Base-by-base conservation (phyloP, 2,888 invertebrate genomes). In the Baronia brevicornis region DNA sequence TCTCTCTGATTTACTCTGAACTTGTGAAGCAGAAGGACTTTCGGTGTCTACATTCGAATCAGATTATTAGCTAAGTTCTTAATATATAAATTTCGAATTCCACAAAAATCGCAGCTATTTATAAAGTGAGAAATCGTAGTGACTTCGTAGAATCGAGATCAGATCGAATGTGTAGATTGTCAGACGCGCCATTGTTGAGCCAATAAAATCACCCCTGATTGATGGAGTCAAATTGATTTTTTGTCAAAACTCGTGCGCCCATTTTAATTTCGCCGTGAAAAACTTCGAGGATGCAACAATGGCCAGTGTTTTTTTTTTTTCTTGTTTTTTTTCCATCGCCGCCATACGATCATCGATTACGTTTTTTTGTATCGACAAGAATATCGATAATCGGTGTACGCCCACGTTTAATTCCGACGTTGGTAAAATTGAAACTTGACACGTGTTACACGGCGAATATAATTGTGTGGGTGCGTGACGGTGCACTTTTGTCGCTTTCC, bases 331-430 rank as follows among this genome's bases (percentile, higher is more conserved):
- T 70, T 72, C 66, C 61, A 53, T 52, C 54, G 63, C 59, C 68
- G 29, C 62, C 60, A 60, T 65, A 60, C 77, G 79, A 73, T 82
- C 82, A 82, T 84, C 80, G 84, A 82, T 84, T 84, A 80, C 67
- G 79, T 82, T 80, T 82, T 80, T n/a, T n/a, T n/a, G n/a, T 80
- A 78, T 79, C 74, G 54, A 57, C 52, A 60, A 73, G 77, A 80
- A 82, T 80, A 82, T 80, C 80, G 73, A 80, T 79, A 79, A 78
- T 80, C 79, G 65, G 78, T 78, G 72, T 73, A 84, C 84, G 82
- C 84, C 84, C 84, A 79, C 80, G 61, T 80, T 82, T 84, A 79
- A 82, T 79, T 75, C 67, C 77, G 68, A 79, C 78, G 72, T 74
- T 71, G 64, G 71, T 79, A 72, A 71, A 79, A 80, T 80, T 80